Evolutionary conservation across 2,888 invertebrate genomes (phyloP), one percentile per base, ranked within the genome.

Genomic region (Dioctria linearis): DNA sequence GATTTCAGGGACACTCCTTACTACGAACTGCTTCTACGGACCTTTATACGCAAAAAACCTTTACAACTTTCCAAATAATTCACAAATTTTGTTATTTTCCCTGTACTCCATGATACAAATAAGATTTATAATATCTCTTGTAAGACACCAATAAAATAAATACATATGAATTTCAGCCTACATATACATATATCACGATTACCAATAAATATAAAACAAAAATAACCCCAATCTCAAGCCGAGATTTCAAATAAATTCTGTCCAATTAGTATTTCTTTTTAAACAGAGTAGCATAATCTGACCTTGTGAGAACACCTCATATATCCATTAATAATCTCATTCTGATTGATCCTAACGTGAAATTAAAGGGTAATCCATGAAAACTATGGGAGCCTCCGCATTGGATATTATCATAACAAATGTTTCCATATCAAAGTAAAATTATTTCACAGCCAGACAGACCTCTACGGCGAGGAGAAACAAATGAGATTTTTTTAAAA

Each of bases 351-450:
- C 76, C 76, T 25, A 63, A 76, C 5, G 63, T 8, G 61, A 51
- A 42, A 46, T 49, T 46, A 76, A 63, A 63, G 63, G 39, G 63
- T 37, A 46, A 76, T 76, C 76, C 42, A 63, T 8, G 25, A 25
- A 25, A 25, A 25, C 25, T 25, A 25, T 25, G 25, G 25, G 25
- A 25, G 6, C n/a, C 37, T 46, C 37, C 13, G 13, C 46, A 51
- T 46, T 13, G 9, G 76, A 49, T 37, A 76, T 76, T 76, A 76
- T 76, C 76, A 76, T 76, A 76, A 76, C 76, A 76, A 76, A 76
- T 76, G 76, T 37, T 5, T 9, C 63, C 25, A 76, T 49, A 46
- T 63, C 49, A 25, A 42, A 73, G 42, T 39, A 13, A 39, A 42
- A 73, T 73, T 73, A 61, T 37, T 76, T 43, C 46, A 25, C 46